phyloP scores from a whole-genome alignment of 2,888 invertebrate species.

The Fragum whitleyi region DNA sequence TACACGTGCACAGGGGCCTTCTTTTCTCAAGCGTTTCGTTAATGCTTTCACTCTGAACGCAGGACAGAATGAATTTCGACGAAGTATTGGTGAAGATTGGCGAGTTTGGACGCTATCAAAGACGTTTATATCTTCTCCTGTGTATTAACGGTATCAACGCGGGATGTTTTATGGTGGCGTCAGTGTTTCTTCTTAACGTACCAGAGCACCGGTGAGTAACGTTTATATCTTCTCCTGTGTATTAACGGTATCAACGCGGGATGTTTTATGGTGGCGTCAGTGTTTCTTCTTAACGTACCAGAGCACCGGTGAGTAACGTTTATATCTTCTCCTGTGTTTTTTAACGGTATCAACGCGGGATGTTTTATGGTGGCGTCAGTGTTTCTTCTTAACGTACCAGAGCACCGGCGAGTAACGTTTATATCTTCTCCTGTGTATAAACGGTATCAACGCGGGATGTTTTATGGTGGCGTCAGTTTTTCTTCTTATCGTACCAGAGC shows the following conservation, averaged over 20 bases:
- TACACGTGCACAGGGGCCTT: no score
- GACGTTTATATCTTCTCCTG: conserved; percentile 63
- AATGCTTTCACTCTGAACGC: no score
- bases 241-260: conserved; percentile 66
- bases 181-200: conserved; percentile 64
- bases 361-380: conserved; percentile 69
- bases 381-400: conserved; percentile 64
- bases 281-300: conserved; percentile 65
- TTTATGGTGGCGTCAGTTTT: conserved; percentile 70
- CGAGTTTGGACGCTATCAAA: conserved; percentile 71
- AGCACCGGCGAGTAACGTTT: conserved; percentile 71
- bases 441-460: conserved; percentile 65
- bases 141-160: conserved; percentile 67
- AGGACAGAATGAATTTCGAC: conserved; percentile 68
- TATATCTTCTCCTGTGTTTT: conserved; percentile 65
- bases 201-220: conserved; percentile 69
- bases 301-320: conserved; percentile 66
- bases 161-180: conserved; percentile 68
- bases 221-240: conserved; percentile 66
- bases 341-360: conserved; percentile 65
- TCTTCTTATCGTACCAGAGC: conserved; percentile 64
- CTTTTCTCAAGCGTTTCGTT: no score
- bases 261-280: conserved; percentile 68
- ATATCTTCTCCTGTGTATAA: conserved; percentile 66
- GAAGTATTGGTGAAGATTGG: conserved; percentile 65